A percentile compares a stretch with the other conserved stretches of the same genome.
phyloP scores from a whole-genome alignment of 1,140 invertebrate species.

The Vollenhovia emeryi region DNA sequence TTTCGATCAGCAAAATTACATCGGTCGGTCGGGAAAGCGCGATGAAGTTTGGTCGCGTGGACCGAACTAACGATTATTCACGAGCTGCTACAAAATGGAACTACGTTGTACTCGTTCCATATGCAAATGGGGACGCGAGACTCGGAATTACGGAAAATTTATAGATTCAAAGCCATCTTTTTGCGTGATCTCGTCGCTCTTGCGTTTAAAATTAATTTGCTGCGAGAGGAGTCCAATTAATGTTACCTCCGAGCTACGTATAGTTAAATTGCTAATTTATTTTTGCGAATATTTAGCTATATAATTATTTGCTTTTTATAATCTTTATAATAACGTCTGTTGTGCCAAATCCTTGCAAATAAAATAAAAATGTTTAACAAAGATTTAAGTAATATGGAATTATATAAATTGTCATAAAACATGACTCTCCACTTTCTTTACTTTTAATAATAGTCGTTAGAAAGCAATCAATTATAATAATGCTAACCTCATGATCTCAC shows the following conservation, averaged over 20 bases:
- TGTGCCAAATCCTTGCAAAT: background rate
- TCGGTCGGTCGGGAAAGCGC: background rate
- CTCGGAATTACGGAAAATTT: conserved; percentile 10
- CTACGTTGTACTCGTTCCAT: background rate
- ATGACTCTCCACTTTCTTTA: background rate
- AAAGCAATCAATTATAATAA: background rate
- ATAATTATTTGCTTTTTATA: background rate
- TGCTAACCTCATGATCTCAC: background rate
- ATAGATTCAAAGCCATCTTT: conserved; percentile 11
- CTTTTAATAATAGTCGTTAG: background rate
- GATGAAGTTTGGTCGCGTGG: background rate
- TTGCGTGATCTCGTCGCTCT: background rate
- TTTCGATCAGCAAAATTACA: background rate
- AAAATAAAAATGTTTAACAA: background rate
- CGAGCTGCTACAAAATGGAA: conserved; percentile 18
- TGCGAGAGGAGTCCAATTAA: background rate
- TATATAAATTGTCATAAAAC: background rate
- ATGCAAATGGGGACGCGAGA: conserved; percentile 24
- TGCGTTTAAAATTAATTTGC: conserved; percentile 4
- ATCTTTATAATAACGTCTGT: background rate
- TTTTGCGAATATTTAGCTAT: background rate
- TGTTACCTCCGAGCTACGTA: background rate
- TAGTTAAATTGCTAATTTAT: background rate
- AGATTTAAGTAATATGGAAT: background rate
- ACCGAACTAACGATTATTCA: conserved; percentile 31